phyloP scores from a whole-genome alignment of 1,140 invertebrate genomes.

The Drosophila littoralis region DNA sequence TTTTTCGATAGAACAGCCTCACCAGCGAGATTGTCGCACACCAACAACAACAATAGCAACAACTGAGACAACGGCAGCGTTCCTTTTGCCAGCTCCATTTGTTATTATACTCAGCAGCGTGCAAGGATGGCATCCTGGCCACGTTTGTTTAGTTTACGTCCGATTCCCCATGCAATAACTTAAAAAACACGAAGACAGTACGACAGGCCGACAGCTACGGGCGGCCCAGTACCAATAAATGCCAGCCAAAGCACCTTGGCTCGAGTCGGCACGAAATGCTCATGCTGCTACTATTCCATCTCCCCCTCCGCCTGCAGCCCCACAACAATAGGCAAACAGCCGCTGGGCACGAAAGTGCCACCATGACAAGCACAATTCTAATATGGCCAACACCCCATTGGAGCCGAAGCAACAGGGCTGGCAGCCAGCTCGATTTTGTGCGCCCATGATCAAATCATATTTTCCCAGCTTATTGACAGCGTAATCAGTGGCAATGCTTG shows the following conservation, averaged over 20 bases:
- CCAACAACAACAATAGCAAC: slow-evolving; percentile 49
- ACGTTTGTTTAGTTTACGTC: slow-evolving; percentile 77
- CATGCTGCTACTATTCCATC: neutral
- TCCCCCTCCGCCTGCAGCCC: neutral
- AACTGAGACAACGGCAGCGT: slow-evolving; percentile 33
- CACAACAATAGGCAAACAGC: slow-evolving; percentile 62
- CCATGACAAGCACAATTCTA: slow-evolving; percentile 81
- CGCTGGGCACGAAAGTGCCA: slow-evolving; percentile 72
- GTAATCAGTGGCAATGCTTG: slow-evolving; percentile 73
- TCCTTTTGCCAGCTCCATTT: slow-evolving; percentile 69
- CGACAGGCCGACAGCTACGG: slow-evolving; percentile 53
- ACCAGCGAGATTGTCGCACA: slow-evolving; percentile 53
- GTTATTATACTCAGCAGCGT: slow-evolving; percentile 62
- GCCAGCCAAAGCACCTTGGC: slow-evolving; percentile 48
- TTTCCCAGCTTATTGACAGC: slow-evolving; percentile 79
- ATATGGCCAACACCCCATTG: slow-evolving; percentile 58
- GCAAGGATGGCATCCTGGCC: slow-evolving; percentile 45
- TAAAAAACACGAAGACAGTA: slow-evolving; percentile 71
- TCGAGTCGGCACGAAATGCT: slow-evolving; percentile 10
- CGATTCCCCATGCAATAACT: slow-evolving; percentile 84
- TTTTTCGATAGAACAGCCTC: slow-evolving; percentile 67
- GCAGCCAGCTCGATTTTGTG: slow-evolving; percentile 19
- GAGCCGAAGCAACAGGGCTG: slow-evolving; percentile 46
- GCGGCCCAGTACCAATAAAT: slow-evolving; percentile 51
- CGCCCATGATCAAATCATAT: slow-evolving; percentile 66